These are phyloP conservation scores for Ramazzottius varieornatus DNA, from an alignment of 2,888 invertebrate species.

Conservation along the genomic window DNA sequence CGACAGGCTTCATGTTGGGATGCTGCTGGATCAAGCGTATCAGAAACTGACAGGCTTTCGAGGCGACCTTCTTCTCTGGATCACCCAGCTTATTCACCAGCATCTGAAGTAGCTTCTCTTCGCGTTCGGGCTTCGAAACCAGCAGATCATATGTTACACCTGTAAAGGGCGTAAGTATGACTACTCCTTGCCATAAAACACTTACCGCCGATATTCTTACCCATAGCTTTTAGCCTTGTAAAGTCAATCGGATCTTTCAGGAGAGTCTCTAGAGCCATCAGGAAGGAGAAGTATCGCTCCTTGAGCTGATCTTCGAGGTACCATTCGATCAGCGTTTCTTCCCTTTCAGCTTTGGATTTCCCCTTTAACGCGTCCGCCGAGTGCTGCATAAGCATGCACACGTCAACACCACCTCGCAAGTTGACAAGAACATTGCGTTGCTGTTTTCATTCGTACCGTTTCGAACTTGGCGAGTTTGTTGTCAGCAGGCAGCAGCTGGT, in stretches of 20 bases:
- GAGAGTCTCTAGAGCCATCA: slow-evolving; percentile 35
- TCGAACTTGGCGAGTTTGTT: slow-evolving; percentile 20
- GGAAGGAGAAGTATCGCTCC: slow-evolving; percentile 40
- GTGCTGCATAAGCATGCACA: not conserved
- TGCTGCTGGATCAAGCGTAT: slow-evolving; percentile 53
- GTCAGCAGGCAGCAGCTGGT: slow-evolving; percentile 23
- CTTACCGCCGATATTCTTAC: not conserved
- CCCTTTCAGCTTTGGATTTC: slow-evolving; percentile 33
- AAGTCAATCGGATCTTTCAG: not conserved
- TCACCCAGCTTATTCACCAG: slow-evolving; percentile 87
- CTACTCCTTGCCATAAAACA: not conserved
- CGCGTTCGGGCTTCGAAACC: not conserved
- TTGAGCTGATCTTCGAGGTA: slow-evolving; percentile 67
- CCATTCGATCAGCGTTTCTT: slow-evolving; percentile 33
- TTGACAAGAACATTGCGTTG: too few species aligned
- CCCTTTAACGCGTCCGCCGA: slow-evolving; percentile 17
- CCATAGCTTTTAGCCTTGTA: not conserved
- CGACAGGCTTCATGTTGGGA: slow-evolving; percentile 67
- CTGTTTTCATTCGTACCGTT: slow-evolving; percentile 21
- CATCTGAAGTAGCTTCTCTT: slow-evolving; percentile 34
- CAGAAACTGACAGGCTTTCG: slow-evolving; percentile 58
- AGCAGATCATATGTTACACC: not conserved
- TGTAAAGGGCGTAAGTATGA: not conserved
- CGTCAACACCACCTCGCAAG: too few species aligned
- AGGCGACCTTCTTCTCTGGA: slow-evolving; percentile 57